Base-by-base conservation (phyloP, 2,113 vertebrate species). In the Cavia aperea region DNA sequence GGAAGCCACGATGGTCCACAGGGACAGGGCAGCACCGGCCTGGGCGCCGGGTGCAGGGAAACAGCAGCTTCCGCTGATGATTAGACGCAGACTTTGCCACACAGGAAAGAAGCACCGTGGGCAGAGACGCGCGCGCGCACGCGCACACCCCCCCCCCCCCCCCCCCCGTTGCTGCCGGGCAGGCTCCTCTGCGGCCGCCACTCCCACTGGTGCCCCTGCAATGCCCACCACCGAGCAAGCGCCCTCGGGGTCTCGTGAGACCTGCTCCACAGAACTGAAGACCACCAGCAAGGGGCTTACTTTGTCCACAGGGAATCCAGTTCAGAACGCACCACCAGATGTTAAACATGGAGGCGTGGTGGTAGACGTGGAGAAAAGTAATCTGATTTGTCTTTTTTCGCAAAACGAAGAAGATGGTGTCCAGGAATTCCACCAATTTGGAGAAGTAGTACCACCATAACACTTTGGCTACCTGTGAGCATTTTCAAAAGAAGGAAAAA, bases 391-490 rank as follows among this genome's bases (percentile, higher is more conserved):
- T 98, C 96, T 99, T 99, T 93, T 99, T 99, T 96, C 98, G 97
- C 96, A 99, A 95, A 91, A 99, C 98, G 93, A 99, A 99, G 97
- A 99, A 99, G 95, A 98, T 96, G 1, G 98, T 99, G 97, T 99
- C 98, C 95, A 98, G 97, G 95, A 99, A 98, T 97, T 99, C 98
- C 90, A 99, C 98, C 90, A 97, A 97, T 97, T 99, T 99, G 92
- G 98, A 99, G 96, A 98, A 98, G 96, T 99, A 99, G 97, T 99
- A 99, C 98, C 98, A 99, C 98, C 98, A 99, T 75, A 99, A 94
- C 87, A 99, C 98, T 95, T 97, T 98, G 93, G 98, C 98, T 93
- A 99, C 98, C 98, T 99, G 96, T 70, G 92, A 93, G 93, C 88
- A 54, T 60, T 60, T 51, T 54, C 18, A 36, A 60, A 36, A 82